A percentile compares a stretch with the other conserved stretches of the same genome.
These are phyloP conservation scores for Synanthedon formicaeformis DNA, from an alignment of 2,888 invertebrate species.

Conservation along the genomic window DNA sequence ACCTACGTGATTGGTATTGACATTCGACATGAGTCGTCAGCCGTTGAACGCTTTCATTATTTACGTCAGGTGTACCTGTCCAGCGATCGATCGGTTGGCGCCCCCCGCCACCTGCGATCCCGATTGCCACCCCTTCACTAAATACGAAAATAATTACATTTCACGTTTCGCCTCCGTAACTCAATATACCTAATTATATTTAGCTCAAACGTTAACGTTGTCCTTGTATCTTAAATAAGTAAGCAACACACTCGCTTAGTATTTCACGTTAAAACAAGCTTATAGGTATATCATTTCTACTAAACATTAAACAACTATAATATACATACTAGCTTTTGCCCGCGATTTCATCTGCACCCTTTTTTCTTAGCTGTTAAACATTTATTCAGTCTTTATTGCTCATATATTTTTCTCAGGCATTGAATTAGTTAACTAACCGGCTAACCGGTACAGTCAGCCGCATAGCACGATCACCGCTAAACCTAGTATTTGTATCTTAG, in stretches of 20 bases:
- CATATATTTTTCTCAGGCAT: no score
- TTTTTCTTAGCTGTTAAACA: no score
- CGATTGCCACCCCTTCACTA: conserved; percentile 25
- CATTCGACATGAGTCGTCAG: conserved; percentile 30
- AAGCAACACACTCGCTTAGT: not conserved
- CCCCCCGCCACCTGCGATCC: conserved; percentile 5
- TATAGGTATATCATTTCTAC: no score
- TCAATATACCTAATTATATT: conserved; percentile 1
- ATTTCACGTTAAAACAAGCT: no score
- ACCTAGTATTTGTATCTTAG: no score
- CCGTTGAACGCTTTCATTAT: conserved; percentile 49
- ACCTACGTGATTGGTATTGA: conserved; percentile 34
- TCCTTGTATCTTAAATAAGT: not conserved
- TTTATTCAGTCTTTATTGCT: no score
- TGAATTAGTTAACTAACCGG: no score
- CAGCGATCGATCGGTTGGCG: conserved; percentile 14
- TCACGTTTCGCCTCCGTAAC: conserved; percentile 14
- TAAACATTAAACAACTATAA: no score
- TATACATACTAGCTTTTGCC: no score
- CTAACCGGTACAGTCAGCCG: no score
- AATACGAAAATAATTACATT: conserved; percentile 41
- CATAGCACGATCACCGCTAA: no score
- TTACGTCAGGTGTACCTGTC: conserved; percentile 39
- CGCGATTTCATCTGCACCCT: no score
- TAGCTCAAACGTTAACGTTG: not conserved